These are phyloP conservation scores for Hafferia zeledoni DNA, from an alignment of 2,797 vertebrate genomes.

Conservation along the genomic window DNA sequence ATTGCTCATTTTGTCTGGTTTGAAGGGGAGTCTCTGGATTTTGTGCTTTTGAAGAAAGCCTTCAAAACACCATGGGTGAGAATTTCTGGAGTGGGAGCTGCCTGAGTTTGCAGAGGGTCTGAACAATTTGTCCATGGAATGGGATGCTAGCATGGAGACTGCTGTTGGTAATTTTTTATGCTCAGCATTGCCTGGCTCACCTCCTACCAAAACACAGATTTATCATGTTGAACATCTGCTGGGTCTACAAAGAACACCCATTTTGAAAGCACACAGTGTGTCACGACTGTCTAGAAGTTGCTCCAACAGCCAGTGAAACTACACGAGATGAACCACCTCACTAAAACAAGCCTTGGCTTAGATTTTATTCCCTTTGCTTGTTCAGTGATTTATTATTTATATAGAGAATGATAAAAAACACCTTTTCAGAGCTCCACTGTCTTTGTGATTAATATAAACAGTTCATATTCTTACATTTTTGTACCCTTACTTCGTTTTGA, in stretches of 20 bases:
- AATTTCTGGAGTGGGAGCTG: background rate
- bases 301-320: background rate
- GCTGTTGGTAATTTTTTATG: background rate
- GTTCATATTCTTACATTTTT: background rate
- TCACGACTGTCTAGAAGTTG: background rate
- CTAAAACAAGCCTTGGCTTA: background rate
- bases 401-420: background rate
- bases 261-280: background rate
- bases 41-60: background rate
- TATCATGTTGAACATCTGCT: background rate
- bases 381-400: background rate
- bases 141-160: background rate
- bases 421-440: background rate
- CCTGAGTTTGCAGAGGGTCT: background rate
- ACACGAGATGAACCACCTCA: background rate
- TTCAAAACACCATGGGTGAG: background rate
- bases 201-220: background rate
- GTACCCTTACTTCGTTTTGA: slow-evolving; percentile 21
- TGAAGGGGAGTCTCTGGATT: background rate
- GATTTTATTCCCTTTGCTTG: background rate
- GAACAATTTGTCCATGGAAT: background rate
- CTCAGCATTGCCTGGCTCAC: background rate
- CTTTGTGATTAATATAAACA: background rate
- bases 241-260: background rate
- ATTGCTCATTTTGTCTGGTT: background rate